Percentiles rank a stretch among this genome's conserved stretches.
Conservation (phyloP, 2,888 invertebrate species). For the Chelonus formosanus region DNA sequence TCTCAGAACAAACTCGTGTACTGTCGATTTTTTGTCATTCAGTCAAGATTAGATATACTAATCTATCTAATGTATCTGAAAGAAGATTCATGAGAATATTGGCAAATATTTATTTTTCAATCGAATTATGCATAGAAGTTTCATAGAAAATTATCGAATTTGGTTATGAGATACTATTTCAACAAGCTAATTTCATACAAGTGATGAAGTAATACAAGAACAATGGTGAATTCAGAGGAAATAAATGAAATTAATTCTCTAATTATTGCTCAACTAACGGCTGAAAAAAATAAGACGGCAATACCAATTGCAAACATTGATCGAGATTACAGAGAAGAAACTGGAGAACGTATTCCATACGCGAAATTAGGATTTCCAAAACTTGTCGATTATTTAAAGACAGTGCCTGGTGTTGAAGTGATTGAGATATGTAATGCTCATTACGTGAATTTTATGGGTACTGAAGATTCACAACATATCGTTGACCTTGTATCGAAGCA, state of each 20-base stretch:
- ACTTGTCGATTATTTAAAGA: slow-evolving; percentile 44
- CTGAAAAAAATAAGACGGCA: slow-evolving; percentile 33
- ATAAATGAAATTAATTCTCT: slow-evolving; percentile 16
- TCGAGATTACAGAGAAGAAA: slow-evolving; percentile 42
- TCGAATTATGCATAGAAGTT: too few species aligned
- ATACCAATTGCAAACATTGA: slow-evolving; percentile 38
- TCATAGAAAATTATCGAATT: too few species aligned
- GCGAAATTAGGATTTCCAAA: slow-evolving; percentile 40
- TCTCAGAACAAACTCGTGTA: too few species aligned
- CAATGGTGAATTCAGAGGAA: not conserved
- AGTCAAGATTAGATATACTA: too few species aligned
- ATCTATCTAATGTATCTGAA: too few species aligned
- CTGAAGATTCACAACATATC: slow-evolving; percentile 48
- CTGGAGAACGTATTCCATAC: slow-evolving; percentile 48
- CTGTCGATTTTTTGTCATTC: too few species aligned
- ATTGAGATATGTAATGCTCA: slow-evolving; percentile 1
- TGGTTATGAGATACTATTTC: too few species aligned
- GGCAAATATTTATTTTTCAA: too few species aligned
- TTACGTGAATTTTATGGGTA: slow-evolving; percentile 41
- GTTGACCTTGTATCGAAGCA: slow-evolving; percentile 49
- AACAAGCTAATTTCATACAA: too few species aligned
- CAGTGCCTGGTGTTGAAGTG: slow-evolving; percentile 39
- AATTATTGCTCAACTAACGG: slow-evolving; percentile 44
- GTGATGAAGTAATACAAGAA: too few species aligned
- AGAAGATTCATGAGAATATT: too few species aligned